Evolutionary conservation across 2,113 vertebrate species (phyloP), one percentile per base, ranked within the genome.

Genomic region (Microcebus lehilahytsara): DNA sequence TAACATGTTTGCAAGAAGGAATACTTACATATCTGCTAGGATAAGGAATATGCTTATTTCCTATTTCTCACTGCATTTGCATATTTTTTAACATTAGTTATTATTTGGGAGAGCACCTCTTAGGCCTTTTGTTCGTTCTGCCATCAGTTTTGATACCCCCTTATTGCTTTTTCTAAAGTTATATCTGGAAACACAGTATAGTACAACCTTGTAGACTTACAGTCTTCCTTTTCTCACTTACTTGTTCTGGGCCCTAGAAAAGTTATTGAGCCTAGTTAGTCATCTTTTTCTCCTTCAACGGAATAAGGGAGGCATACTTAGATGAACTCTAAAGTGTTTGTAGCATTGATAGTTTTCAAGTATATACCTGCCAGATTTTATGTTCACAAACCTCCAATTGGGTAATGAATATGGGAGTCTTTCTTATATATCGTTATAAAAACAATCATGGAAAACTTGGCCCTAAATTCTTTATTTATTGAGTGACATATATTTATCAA

Each of bases 391-490:
- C 37, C 20, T 91, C 37, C 4, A 58, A 19, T 9, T 84, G 60
- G 67, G 87, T 74, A 64, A 86, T 77, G n/a, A 84, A 12, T 69
- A 74, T 78, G 77, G 7, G 78, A 71, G 53, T 62, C 40, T 92
- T 95, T 95, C 22, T 77, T 83, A n/a, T 1, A 69, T 49, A 20
- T 60, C 87, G 16, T 81, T 96, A 78, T 37, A 92, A 92, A 91
- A 86, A 85, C 23, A 81, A 49, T 53, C 46, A 78, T 34, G 25
- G 53, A 93, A 84, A 88, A 72, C 14, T 81, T 74, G 14, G 10
- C 51, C 30, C 30, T 78, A 79, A 90, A 66, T 17, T 20, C 17
- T 75, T 51, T 80, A 89, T 92, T 96, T 11, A 72, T 40, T 80
- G 34, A 62, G 10, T 80, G 72, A 34, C 20, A 69, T 34, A 3